Evolutionary conservation across 2,797 vertebrate genomes (phyloP).

Genomic region (Molossus alvarezi): DNA sequence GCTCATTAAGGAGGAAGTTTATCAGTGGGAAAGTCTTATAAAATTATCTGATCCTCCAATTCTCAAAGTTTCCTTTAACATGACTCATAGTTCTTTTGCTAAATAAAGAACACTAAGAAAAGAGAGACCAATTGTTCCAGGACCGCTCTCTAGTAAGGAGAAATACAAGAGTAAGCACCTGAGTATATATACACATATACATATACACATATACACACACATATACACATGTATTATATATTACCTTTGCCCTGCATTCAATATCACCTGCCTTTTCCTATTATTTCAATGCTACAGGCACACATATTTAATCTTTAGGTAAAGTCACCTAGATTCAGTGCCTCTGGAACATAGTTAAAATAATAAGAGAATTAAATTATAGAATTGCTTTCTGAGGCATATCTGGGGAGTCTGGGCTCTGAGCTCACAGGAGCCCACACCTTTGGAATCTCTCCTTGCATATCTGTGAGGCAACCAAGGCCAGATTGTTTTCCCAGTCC

Average conservation of each 20-base stretch:
- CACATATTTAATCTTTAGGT: not conserved
- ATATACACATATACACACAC: not conserved
- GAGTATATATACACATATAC: no score
- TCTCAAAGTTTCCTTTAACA: slow-evolving; percentile 29
- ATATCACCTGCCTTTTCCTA: not conserved
- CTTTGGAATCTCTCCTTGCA: not conserved
- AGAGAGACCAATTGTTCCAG: not conserved
- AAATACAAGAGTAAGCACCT: not conserved
- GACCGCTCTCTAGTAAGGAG: not conserved
- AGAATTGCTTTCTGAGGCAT: not conserved
- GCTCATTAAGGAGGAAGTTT: not conserved
- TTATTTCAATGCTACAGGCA: not conserved
- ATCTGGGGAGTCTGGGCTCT: not conserved
- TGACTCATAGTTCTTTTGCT: not conserved
- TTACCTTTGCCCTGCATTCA: not conserved
- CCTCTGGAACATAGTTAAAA: not conserved
- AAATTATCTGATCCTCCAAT: not conserved
- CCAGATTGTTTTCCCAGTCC: slow-evolving; percentile 71
- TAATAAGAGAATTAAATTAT: not conserved
- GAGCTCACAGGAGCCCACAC: not conserved
- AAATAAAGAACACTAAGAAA: not conserved
- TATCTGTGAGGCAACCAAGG: not conserved
- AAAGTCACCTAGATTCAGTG: not conserved
- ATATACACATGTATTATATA: not conserved
- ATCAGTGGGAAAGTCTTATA: not conserved